These are phyloP conservation scores for Cuniculus paca DNA, from an alignment of 2,797 vertebrate genomes.

Conservation along the genomic window DNA sequence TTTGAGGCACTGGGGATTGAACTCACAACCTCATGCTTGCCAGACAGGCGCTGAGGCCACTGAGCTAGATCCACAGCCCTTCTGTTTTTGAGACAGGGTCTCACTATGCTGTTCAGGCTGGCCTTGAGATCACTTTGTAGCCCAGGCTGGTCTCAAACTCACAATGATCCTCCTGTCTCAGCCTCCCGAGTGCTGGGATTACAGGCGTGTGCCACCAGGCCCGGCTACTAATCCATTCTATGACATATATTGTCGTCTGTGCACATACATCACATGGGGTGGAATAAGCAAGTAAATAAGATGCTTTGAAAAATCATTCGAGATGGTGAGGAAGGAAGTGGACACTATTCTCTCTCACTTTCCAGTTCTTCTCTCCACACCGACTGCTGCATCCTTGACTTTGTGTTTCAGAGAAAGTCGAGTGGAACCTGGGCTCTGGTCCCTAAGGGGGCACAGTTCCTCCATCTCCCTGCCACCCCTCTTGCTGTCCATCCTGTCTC, in stretches of 20 bases:
- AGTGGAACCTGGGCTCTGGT: conserved; percentile 5
- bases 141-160: no score
- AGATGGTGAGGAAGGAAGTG: conserved; percentile 33
- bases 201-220: no score
- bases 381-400: conserved; percentile 43
- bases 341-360: background rate
- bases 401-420: conserved; percentile 71
- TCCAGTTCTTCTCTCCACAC: conserved; percentile 41
- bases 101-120: no score
- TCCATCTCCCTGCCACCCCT: background rate
- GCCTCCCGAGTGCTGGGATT: no score
- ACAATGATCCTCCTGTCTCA: no score
- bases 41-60: no score
- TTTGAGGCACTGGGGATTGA: no score
- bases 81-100: no score
- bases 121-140: no score
- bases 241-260: conserved; percentile 10
- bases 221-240: background rate
- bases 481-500: background rate
- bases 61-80: no score
- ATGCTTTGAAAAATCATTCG: conserved; percentile 37
- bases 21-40: no score
- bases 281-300: background rate
- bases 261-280: background rate
- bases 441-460: background rate